phyloP scores from a whole-genome alignment of 2,797 vertebrate genomes.

The Sparus aurata region DNA sequence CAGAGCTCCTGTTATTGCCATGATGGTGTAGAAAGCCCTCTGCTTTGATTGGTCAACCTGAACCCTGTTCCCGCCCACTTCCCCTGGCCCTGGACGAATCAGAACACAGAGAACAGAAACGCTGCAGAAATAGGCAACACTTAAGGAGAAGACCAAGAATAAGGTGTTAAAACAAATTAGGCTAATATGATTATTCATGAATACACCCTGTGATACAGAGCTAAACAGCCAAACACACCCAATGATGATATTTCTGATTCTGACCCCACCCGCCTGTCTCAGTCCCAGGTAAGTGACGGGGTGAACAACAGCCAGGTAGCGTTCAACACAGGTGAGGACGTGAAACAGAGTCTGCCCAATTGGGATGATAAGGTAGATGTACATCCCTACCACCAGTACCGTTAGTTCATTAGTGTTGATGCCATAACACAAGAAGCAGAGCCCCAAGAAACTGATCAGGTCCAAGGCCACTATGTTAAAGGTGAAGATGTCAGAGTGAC shows the following conservation, averaged over 20 bases:
- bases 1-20: neutral
- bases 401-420: no score
- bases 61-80: neutral
- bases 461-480: no score
- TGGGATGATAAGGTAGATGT: no score
- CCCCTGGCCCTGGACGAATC: neutral
- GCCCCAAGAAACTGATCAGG: no score
- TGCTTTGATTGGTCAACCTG: constrained; percentile 12
- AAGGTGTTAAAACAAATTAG: no score
- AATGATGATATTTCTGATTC: constrained; percentile 10
- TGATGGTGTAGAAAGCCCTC: constrained; percentile 9
- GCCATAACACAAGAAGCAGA: no score
- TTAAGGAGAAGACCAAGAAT: no score
- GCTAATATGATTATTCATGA: no score
- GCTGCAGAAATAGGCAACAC: constrained; percentile 5
- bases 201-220: fast-evolving
- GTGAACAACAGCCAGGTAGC: constrained; percentile 39
- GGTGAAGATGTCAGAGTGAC: no score
- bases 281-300: constrained; percentile 36
- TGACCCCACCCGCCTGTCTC: neutral
- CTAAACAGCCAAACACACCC: constrained; percentile 16
- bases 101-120: constrained; percentile 13
- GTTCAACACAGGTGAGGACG: constrained; percentile 32
- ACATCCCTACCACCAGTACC: no score
- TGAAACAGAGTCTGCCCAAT: constrained; percentile 26